Percentiles rank a stretch among this genome's conserved stretches.
These are phyloP conservation scores for Heteropelma amictum DNA, from an alignment of 2,888 invertebrate genomes.

Conservation along the genomic window DNA sequence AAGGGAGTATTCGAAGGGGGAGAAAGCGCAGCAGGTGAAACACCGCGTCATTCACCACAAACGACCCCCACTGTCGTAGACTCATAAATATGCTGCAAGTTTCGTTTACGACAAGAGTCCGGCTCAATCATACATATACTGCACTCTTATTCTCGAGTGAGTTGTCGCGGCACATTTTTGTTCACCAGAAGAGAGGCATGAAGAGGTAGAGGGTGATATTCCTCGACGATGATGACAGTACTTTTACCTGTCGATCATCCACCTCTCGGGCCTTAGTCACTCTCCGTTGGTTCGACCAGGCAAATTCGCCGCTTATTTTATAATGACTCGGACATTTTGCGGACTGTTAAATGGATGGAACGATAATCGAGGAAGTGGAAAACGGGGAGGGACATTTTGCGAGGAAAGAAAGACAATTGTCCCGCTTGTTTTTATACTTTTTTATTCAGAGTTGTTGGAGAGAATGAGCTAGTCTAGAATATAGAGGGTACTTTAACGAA, in stretches of 20 bases:
- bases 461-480: no score
- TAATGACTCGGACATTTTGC: no score
- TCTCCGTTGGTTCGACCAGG: no score
- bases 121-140: not conserved
- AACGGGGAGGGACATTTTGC: no score
- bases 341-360: no score
- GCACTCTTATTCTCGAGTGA: not conserved
- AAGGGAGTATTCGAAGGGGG: not conserved
- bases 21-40: conserved; percentile 27
- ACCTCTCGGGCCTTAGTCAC: not conserved
- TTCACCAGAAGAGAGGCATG: not conserved
- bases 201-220: not conserved
- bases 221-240: not conserved
- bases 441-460: no score
- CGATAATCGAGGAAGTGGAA: no score
- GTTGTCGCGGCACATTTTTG: not conserved
- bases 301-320: no score
- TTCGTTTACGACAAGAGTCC: not conserved
- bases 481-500: no score
- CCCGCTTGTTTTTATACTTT: no score
- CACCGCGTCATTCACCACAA: not conserved
- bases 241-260: not conserved
- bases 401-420: no score
- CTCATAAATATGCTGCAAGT: conserved; percentile 53
- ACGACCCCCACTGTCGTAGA: conserved; percentile 16